Conservation (phyloP, 2,113 vertebrate species). For the Oncorhynchus tshawytscha region DNA sequence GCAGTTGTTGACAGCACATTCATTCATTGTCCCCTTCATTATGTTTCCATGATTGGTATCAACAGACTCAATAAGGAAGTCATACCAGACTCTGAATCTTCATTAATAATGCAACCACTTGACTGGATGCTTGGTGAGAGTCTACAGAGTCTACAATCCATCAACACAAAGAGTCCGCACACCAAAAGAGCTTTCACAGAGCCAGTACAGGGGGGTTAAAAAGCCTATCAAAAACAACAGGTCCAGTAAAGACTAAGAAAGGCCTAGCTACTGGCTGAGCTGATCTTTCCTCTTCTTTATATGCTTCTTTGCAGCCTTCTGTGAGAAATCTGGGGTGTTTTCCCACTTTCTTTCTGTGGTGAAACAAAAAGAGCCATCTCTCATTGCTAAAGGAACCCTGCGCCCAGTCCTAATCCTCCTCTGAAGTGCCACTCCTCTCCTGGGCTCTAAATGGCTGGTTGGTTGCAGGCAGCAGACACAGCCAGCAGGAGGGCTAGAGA, state of each 20-base stretch:
- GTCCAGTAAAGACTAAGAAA: slow-evolving; percentile 42
- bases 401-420: slow-evolving; percentile 59
- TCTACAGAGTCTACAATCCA: slow-evolving; percentile 54
- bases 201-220: slow-evolving; percentile 65
- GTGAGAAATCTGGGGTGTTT: slow-evolving; percentile 60
- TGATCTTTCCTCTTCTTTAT: slow-evolving; percentile 59
- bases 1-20: slow-evolving; percentile 64
- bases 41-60: slow-evolving; percentile 65
- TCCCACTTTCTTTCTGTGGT: slow-evolving; percentile 45
- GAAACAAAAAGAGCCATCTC: slow-evolving; percentile 65
- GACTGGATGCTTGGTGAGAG: slow-evolving; percentile 59
- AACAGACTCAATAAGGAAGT: slow-evolving; percentile 64
- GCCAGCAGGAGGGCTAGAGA: slow-evolving; percentile 43
- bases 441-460: slow-evolving; percentile 52
- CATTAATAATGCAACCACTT: slow-evolving; percentile 77
- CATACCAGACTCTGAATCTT: slow-evolving; percentile 62
- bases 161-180: slow-evolving; percentile 47
- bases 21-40: slow-evolving; percentile 66
- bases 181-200: slow-evolving; percentile 63
- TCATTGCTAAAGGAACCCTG: slow-evolving; percentile 53
- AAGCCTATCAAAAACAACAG: slow-evolving; percentile 67
- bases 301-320: slow-evolving; percentile 44
- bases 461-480: slow-evolving; percentile 35
- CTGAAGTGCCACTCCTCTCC: slow-evolving; percentile 61
- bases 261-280: slow-evolving; percentile 50